Evolutionary conservation across 2,113 vertebrate genomes (phyloP).

Genomic region (Mohoua ochrocephala): DNA sequence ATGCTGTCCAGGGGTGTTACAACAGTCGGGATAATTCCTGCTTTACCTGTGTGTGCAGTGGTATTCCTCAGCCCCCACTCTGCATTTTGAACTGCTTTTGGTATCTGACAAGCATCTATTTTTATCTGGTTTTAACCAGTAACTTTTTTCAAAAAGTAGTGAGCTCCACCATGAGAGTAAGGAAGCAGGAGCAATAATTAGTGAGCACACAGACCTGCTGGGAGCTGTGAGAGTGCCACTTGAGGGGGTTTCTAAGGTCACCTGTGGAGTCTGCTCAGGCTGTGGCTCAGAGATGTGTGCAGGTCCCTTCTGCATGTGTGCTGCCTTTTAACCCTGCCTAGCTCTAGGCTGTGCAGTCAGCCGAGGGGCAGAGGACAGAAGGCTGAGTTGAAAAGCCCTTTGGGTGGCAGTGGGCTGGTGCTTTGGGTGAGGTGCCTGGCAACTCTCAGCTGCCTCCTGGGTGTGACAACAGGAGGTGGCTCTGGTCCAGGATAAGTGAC

Average conservation of each 20-base stretch:
- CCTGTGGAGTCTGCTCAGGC: neutral
- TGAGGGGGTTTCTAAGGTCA: neutral
- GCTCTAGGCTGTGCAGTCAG: neutral
- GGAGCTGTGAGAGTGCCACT: neutral
- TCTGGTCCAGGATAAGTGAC: neutral
- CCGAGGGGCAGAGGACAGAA: neutral
- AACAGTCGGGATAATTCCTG: rapidly evolving
- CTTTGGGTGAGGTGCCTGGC: too few species aligned
- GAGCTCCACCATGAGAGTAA: neutral
- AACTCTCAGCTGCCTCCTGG: neutral
- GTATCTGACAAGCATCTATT: neutral
- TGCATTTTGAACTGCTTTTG: neutral
- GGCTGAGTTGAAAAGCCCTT: neutral
- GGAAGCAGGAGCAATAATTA: neutral
- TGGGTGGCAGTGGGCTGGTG: rapidly evolving
- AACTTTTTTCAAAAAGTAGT: neutral
- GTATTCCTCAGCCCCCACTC: neutral
- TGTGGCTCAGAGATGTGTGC: neutral
- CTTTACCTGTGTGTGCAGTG: neutral
- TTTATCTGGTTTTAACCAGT: neutral
- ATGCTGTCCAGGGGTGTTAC: rapidly evolving
- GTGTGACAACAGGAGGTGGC: neutral
- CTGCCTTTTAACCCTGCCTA: neutral
- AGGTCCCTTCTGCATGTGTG: rapidly evolving
- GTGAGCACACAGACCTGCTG: rapidly evolving